Evolutionary conservation across 2,797 vertebrate genomes (phyloP), one percentile per base, ranked within the genome.

Genomic region (Limnodromus scolopaceus): DNA sequence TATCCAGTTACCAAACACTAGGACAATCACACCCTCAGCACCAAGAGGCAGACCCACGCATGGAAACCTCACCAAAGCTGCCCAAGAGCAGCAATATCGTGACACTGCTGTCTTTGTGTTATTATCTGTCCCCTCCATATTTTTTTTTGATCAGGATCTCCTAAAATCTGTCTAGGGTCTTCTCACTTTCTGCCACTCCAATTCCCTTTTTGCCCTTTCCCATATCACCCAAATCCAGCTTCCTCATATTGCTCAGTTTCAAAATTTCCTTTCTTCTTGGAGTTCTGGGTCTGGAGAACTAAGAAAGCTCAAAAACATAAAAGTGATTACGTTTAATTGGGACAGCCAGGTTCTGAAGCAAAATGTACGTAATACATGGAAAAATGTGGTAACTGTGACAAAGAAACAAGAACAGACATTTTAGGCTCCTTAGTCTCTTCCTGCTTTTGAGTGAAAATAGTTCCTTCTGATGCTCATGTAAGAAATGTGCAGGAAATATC

Each of bases 381-480:
- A 81, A 54, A 65, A 70, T 13, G 16, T 36, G 11, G 9, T 32
- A 64, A 10, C 24, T 41, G 16, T 69, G 39, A 30, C 36, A 86
- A 76, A 88, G 41, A 54, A 90, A 45, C 9, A 54, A 74, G n/a
- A 16, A 57, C 38, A 75, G 61, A 17, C 39, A 41, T 81, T 82
- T 63, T 57, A 68, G 69, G 51, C 22, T 80, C 41, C 91, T 93
- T 90, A 75, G 38, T 70, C 39, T 53, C 43, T 90, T 94, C 55
- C 64, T 79, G 28, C 23, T 79, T 92, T 89, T 89, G 49, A 90
- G 32, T 51, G 49, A 87, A 93, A 90, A 70, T 70, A 61, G n/a
- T 39, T 89, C 58, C 77, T 78, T 41, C 55, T 41, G 11, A 57
- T 79, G 32, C n/a, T 95, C 16, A 64, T 84, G 38, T 54, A 93